phyloP scores from a whole-genome alignment of 2,797 vertebrate species.

The Thripadectes ignobilis region DNA sequence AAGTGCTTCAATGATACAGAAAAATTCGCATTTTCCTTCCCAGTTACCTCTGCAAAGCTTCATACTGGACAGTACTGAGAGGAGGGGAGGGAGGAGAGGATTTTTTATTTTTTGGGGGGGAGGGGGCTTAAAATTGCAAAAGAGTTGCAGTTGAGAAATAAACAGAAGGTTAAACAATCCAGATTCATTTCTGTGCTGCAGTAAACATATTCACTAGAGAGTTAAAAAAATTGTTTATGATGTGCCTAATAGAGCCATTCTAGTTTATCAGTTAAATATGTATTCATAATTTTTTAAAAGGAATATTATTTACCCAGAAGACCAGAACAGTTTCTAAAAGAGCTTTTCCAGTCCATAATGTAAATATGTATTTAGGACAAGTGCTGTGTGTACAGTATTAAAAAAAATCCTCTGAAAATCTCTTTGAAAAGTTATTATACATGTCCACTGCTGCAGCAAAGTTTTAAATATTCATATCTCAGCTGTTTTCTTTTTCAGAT shows the following conservation, averaged over 20 bases:
- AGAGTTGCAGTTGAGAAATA: not conserved
- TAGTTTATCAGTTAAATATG: slow-evolving; percentile 56
- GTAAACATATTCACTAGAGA: not conserved
- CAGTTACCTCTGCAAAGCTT: not conserved
- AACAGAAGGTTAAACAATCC: slow-evolving; percentile 11
- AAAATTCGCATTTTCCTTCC: not conserved
- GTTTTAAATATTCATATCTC: slow-evolving; percentile 72
- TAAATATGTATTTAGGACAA: slow-evolving; percentile 75
- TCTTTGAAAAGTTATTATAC: slow-evolving; percentile 72
- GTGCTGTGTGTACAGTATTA: slow-evolving; percentile 59
- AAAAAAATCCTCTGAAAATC: slow-evolving; percentile 54
- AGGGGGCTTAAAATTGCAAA: not conserved
- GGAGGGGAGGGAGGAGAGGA: not conserved
- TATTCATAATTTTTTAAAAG: slow-evolving; percentile 67
- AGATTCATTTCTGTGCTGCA: not conserved
- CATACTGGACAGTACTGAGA: not conserved
- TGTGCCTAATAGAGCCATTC: slow-evolving; percentile 44
- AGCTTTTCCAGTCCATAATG: slow-evolving; percentile 56
- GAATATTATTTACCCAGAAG: slow-evolving; percentile 61
- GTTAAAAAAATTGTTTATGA: slow-evolving; percentile 44
- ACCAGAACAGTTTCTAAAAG: slow-evolving; percentile 53
- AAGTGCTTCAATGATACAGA: not conserved
- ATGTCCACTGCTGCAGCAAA: slow-evolving; percentile 55
- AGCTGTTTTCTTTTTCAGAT: slow-evolving; percentile 55
- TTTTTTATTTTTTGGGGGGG: not conserved